Percentiles rank a stretch among this genome's conserved stretches.
Conservation (phyloP, 2,888 invertebrate species). For the Dendrolimus pini region DNA sequence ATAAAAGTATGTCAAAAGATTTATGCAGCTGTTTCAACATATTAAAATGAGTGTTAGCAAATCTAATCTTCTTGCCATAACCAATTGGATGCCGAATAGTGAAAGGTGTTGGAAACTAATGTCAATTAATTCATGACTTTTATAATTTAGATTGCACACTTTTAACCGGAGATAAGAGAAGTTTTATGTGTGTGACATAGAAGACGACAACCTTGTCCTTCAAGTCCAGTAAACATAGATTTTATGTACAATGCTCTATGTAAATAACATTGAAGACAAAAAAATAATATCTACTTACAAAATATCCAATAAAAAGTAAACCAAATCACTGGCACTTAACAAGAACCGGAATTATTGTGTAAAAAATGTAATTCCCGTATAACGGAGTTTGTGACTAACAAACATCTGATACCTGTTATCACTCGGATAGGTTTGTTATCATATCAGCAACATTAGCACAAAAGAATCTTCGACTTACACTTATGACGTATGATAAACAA, state of each 20-base stretch:
- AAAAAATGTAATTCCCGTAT: slow-evolving; percentile 5
- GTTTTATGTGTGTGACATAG: too few relatives aligned
- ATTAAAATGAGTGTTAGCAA: not conserved
- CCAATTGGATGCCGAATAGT: not conserved
- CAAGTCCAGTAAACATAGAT: too few relatives aligned
- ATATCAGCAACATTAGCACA: slow-evolving; percentile 51
- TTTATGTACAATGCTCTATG: too few relatives aligned
- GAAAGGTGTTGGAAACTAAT: not conserved
- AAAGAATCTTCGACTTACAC: slow-evolving; percentile 49
- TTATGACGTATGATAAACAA: slow-evolving; percentile 57
- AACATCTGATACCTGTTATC: slow-evolving; percentile 44
- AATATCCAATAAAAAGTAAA: slow-evolving; percentile 18
- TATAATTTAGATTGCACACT: too few relatives aligned
- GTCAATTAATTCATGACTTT: not conserved
- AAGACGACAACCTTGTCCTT: too few relatives aligned
- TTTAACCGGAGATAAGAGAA: too few relatives aligned
- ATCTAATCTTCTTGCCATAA: not conserved
- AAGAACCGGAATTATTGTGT: slow-evolving; percentile 1
- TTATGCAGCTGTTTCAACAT: not conserved
- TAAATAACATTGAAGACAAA: too few relatives aligned
- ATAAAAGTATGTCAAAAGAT: too few relatives aligned
- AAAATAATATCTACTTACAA: slow-evolving; percentile 8
- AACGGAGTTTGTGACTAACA: slow-evolving; percentile 20
- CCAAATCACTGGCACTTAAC: slow-evolving; percentile 22
- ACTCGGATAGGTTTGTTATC: slow-evolving; percentile 59